phyloP scores from a whole-genome alignment of 1,140 invertebrate species.

The Euwallacea fornicatus region DNA sequence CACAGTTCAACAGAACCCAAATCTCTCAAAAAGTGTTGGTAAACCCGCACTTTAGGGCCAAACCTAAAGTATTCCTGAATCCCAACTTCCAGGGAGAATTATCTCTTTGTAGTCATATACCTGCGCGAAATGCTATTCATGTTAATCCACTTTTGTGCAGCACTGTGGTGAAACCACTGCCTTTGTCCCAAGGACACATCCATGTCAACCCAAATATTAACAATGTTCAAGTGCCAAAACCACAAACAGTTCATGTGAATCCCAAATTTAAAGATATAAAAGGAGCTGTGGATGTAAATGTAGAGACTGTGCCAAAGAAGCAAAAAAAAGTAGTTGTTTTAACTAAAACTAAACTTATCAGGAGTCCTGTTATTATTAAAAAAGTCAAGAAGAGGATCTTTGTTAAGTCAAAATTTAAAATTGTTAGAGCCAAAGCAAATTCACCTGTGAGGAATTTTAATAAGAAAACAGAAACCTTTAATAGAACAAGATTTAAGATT shows the following conservation, averaged over 20 bases:
- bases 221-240: slow-evolving; percentile 22
- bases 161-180: too few species aligned
- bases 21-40: slow-evolving; percentile 43
- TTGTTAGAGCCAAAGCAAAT: slow-evolving; percentile 11
- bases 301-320: slow-evolving; percentile 20
- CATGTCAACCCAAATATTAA: neutral
- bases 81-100: slow-evolving; percentile 43
- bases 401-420: slow-evolving; percentile 38
- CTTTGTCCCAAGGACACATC: neutral
- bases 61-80: slow-evolving; percentile 47
- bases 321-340: slow-evolving; percentile 27
- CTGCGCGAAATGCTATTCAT: slow-evolving; percentile 28
- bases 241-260: slow-evolving; percentile 39
- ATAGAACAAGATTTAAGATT: slow-evolving; percentile 18
- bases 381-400: slow-evolving; percentile 39
- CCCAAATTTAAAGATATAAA: slow-evolving; percentile 25
- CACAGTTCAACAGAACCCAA: neutral
- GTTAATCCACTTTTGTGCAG: slow-evolving; percentile 36
- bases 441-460: slow-evolving; percentile 23
- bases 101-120: too few species aligned
- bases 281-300: slow-evolving; percentile 20
- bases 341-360: slow-evolving; percentile 45
- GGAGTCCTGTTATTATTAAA: slow-evolving; percentile 21
- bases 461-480: neutral
- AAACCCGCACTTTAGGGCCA: slow-evolving; percentile 47